Conservation (phyloP, 1,140 invertebrate species). For the Steinernema feltiae region DNA sequence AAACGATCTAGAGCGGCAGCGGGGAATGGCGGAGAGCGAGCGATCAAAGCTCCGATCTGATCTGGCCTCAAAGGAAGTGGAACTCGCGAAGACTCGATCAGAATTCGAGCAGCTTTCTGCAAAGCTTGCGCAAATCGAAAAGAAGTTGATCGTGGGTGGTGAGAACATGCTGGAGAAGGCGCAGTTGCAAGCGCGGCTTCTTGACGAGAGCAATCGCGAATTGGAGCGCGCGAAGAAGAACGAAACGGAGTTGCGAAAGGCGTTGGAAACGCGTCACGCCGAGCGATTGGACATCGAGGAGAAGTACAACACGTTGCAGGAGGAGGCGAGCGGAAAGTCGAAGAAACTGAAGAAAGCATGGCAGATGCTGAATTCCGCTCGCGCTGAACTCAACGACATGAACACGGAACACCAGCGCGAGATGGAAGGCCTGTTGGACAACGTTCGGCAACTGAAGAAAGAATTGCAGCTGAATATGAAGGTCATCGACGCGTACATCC, state of each 20-base stretch:
- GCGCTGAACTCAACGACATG: constrained; percentile 78
- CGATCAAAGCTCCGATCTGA: constrained; percentile 40
- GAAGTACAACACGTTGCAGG: constrained; percentile 83
- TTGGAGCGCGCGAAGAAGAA: constrained; percentile 74
- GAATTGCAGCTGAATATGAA: constrained; percentile 85
- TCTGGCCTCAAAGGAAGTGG: constrained; percentile 36
- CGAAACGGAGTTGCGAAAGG: constrained; percentile 73
- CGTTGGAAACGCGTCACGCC: constrained; percentile 63
- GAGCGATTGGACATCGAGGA: constrained; percentile 92
- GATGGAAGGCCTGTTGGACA: constrained; percentile 88
- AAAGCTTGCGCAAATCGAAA: constrained; percentile 82
- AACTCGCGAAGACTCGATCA: constrained; percentile 58
- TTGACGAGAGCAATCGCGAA: constrained; percentile 80
- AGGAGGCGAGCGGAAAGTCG: constrained; percentile 82
- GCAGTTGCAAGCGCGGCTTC: constrained; percentile 79
- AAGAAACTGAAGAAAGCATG: constrained; percentile 82
- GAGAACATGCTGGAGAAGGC: constrained; percentile 97
- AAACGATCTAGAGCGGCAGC: not conserved
- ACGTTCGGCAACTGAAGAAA: constrained; percentile 76
- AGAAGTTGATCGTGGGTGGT: constrained; percentile 91
- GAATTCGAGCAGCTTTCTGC: constrained; percentile 68
- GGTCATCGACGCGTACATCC: constrained; percentile 78
- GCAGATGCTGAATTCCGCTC: constrained; percentile 63
- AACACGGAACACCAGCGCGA: constrained; percentile 89
- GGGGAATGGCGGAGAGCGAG: constrained; percentile 41